phyloP scores from a whole-genome alignment of 2,888 invertebrate genomes.

The Chorisops tibialis region DNA sequence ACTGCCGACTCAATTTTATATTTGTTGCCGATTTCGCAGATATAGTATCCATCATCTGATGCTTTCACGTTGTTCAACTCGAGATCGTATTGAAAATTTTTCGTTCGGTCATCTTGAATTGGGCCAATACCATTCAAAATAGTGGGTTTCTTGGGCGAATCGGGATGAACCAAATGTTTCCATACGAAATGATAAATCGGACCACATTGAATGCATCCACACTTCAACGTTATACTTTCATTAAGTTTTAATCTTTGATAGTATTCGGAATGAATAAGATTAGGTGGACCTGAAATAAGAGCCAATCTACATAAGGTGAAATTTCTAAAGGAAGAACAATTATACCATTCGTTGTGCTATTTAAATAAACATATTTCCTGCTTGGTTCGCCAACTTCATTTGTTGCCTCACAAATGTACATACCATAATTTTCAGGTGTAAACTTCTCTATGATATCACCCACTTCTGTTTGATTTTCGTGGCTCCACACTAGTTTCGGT shows the following conservation, averaged over 20 bases:
- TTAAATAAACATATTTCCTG: slow-evolving; percentile 41
- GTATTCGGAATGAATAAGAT: slow-evolving; percentile 7
- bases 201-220: slow-evolving; percentile 31
- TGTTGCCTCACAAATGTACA: neutral
- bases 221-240: slow-evolving; percentile 28
- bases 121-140: neutral
- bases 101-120: neutral
- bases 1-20: slow-evolving; percentile 51
- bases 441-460: neutral
- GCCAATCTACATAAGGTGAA: too few species aligned
- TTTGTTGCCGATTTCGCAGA: slow-evolving; percentile 54
- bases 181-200: slow-evolving; percentile 26
- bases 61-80: slow-evolving; percentile 41
- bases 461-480: neutral
- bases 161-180: slow-evolving; percentile 24
- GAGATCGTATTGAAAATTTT: slow-evolving; percentile 26
- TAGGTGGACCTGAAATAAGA: slow-evolving; percentile 9
- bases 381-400: neutral
- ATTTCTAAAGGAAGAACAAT: neutral
- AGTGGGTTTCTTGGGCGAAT: neutral
- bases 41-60: slow-evolving; percentile 52
- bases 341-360: slow-evolving; percentile 45
- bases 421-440: neutral
- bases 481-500: slow-evolving; percentile 45
- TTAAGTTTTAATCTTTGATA: slow-evolving; percentile 1